These are phyloP conservation scores for Sebastes trivittatus DNA, from an alignment of 2,797 vertebrate genomes.

Conservation along the genomic window DNA sequence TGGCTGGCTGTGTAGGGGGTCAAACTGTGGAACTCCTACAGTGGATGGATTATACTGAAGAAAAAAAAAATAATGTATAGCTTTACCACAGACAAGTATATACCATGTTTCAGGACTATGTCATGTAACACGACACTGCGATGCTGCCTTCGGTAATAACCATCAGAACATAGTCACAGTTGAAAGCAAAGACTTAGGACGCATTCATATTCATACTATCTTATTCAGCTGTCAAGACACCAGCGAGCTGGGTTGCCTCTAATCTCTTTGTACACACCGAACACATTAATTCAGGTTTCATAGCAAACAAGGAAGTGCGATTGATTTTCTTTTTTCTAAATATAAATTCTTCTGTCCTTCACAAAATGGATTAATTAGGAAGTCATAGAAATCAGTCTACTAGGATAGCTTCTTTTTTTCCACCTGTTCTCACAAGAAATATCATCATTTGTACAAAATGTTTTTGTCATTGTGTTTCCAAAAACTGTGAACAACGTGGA, in stretches of 20 bases:
- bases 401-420: background rate
- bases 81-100: background rate
- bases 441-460: background rate
- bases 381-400: background rate
- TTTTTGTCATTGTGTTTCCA: background rate
- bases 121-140: background rate
- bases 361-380: background rate
- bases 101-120: background rate
- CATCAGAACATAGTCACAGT: background rate
- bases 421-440: background rate
- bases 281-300: background rate
- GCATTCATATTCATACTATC: background rate
- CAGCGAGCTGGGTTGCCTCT: background rate
- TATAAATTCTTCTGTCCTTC: background rate
- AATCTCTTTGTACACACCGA: background rate
- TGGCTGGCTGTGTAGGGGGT: slow-evolving; percentile 32
- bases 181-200: background rate
- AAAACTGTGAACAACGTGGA: background rate
- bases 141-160: background rate
- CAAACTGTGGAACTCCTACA: slow-evolving; percentile 15
- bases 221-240: background rate
- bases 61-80: background rate
- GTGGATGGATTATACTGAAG: slow-evolving; percentile 5
- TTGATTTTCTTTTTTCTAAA: too few species aligned
- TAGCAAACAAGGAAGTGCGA: background rate